Percentiles rank a stretch among this genome's conserved stretches.
Conservation (phyloP, 2,888 invertebrate genomes). For the Hydroisotoma schaefferi region DNA sequence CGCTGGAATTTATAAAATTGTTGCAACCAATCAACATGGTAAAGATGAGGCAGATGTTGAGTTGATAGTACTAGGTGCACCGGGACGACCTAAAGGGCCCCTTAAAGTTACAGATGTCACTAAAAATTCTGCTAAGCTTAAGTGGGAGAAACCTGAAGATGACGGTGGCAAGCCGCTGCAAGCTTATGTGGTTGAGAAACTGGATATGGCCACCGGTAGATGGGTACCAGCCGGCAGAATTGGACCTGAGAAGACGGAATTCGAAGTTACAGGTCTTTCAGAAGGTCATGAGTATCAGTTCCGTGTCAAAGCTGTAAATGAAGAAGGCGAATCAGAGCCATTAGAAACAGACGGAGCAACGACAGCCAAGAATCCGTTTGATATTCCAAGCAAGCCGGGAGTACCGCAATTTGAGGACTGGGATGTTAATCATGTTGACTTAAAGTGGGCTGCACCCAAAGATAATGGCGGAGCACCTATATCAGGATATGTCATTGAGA, state of each 20-base stretch:
- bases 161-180: constrained; percentile 60
- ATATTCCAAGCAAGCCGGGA: constrained; percentile 75
- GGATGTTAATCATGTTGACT: constrained; percentile 81
- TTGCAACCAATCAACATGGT: constrained; percentile 86
- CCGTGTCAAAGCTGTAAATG: constrained; percentile 74
- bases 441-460: constrained; percentile 78
- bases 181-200: constrained; percentile 87
- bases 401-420: constrained; percentile 82
- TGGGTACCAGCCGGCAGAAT: constrained; percentile 92
- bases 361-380: constrained; percentile 93
- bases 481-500: constrained; percentile 82
- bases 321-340: constrained; percentile 93
- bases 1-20: constrained; percentile 84
- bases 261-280: constrained; percentile 82
- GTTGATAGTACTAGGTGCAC: constrained; percentile 82
- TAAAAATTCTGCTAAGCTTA: constrained; percentile 81
- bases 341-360: constrained; percentile 83
- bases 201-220: constrained; percentile 84
- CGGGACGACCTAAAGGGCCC: constrained; percentile 83
- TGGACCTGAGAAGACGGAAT: constrained; percentile 68
- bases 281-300: constrained; percentile 93
- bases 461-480: constrained; percentile 74
- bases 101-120: constrained; percentile 83
- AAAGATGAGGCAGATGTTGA: constrained; percentile 90
- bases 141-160: constrained; percentile 92